A percentile compares a stretch with the other conserved stretches of the same genome.
These are phyloP conservation scores for Volucella zonaria DNA, from an alignment of 2,888 invertebrate genomes.

Conservation along the genomic window DNA sequence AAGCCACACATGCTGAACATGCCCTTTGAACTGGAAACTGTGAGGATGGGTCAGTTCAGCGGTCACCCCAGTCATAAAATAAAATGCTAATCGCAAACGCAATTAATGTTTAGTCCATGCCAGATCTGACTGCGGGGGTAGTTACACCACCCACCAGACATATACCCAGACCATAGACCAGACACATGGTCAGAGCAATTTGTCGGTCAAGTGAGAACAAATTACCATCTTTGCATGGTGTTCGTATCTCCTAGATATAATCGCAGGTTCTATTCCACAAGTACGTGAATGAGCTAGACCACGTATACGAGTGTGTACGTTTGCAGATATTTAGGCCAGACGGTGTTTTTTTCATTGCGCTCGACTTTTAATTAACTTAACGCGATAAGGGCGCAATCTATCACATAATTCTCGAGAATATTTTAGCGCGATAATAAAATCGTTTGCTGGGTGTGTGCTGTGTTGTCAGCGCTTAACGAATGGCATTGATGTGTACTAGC, in stretches of 20 bases:
- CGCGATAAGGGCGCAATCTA: slow-evolving; percentile 53
- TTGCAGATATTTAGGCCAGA: slow-evolving; percentile 56
- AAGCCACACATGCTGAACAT: too few relatives aligned
- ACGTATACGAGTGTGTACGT: too few relatives aligned
- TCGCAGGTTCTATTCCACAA: background rate
- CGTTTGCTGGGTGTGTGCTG: background rate
- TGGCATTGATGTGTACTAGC: slow-evolving; percentile 35
- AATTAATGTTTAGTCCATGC: slow-evolving; percentile 17
- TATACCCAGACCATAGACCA: background rate
- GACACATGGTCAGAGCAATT: slow-evolving; percentile 27
- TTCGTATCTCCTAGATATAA: background rate
- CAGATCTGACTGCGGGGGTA: background rate
- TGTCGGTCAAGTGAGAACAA: slow-evolving; percentile 38
- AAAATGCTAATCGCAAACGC: slow-evolving; percentile 24
- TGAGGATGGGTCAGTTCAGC: background rate
- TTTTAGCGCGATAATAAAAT: slow-evolving; percentile 50
- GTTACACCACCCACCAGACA: slow-evolving; percentile 18
- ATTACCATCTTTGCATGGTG: slow-evolving; percentile 14
- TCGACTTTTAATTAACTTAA: slow-evolving; percentile 70
- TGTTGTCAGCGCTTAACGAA: slow-evolving; percentile 31
- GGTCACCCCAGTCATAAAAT: background rate
- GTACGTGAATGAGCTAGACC: background rate
- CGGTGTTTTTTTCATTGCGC: slow-evolving; percentile 58
- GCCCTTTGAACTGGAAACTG: too few relatives aligned
- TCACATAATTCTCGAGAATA: slow-evolving; percentile 57